Evolutionary conservation across 2,797 vertebrate genomes (phyloP), one percentile per base, ranked within the genome.

Genomic region (Poecile montanus): DNA sequence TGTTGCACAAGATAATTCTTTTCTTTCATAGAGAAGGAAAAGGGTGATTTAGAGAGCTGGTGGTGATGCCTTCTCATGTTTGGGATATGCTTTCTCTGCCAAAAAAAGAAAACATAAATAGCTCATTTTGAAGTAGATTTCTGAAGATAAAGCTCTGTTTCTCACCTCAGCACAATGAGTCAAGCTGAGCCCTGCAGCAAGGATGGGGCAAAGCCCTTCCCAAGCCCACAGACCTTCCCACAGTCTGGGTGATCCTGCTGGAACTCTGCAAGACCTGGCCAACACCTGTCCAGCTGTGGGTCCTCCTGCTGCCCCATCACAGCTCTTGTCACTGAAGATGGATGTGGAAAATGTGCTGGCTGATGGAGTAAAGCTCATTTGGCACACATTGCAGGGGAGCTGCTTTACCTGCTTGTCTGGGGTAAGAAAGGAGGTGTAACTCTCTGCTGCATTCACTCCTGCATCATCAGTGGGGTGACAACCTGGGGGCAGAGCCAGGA

Each of bases 381-480:
- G 12, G 12, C 16, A 73, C 36, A 13, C 36, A 8, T 6, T 58
- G 47, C 27, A 73, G 44, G 65, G 30, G 32, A 79, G 17, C 40
- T 51, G 47, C 36, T 66, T 93, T n/a, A 32, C 42, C n/a, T 73
- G 36, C 48, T 78, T 23, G 10, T 27, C 30, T 16, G 5, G 42
- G 45, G 38, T 1, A 14, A 66, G 71, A 54, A 78, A 47, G 0
- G 0, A 70, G 16, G 8, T 53, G 12, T 15, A 36, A 30, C 56
- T 80, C 53, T 73, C 56, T 89, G 67, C 67, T 70, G 44, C 63
- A 27, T 3, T 38, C 2, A 2, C 21, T 58, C 27, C 68, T 63
- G 34, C 34, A 34, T n/a, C 21, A 15, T 65, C 15, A 9, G 11
- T 36, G 58, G 21, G 81, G 7, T 11, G 22, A 53, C 63, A 95